Conservation (phyloP, 2,797 vertebrate genomes). For the Falco novaeseelandiae region DNA sequence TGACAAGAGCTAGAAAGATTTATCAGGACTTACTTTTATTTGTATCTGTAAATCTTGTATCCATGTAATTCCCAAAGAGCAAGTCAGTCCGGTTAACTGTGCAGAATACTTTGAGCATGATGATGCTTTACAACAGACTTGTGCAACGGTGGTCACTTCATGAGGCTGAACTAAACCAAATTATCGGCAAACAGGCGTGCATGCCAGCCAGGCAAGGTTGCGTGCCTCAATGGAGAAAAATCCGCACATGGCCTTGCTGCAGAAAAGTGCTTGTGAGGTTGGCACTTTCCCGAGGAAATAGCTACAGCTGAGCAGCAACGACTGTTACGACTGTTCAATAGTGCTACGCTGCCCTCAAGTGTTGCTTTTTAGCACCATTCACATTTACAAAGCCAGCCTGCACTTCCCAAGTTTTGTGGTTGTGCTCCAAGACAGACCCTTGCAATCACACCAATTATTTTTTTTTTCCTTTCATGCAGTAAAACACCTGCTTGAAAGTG, state of each 20-base stretch:
- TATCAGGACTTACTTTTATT: not conserved
- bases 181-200: not conserved
- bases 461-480: not conserved
- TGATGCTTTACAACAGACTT: no score
- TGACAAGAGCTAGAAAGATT: not conserved
- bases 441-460: no score
- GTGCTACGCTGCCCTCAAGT: slow-evolving; percentile 11
- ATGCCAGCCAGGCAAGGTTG: not conserved
- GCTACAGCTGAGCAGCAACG: not conserved
- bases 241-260: not conserved
- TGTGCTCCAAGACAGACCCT: not conserved
- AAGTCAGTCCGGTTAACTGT: not conserved
- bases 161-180: not conserved
- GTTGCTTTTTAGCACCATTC: not conserved
- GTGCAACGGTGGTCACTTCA: not conserved
- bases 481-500: not conserved
- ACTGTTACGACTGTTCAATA: not conserved
- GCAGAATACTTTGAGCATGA: no score
- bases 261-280: not conserved
- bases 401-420: not conserved
- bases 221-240: not conserved
- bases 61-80: not conserved
- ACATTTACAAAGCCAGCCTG: not conserved
- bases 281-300: accelerated
- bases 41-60: not conserved